phyloP scores from a whole-genome alignment of 2,888 invertebrate species.

The Machimus atricapillus region DNA sequence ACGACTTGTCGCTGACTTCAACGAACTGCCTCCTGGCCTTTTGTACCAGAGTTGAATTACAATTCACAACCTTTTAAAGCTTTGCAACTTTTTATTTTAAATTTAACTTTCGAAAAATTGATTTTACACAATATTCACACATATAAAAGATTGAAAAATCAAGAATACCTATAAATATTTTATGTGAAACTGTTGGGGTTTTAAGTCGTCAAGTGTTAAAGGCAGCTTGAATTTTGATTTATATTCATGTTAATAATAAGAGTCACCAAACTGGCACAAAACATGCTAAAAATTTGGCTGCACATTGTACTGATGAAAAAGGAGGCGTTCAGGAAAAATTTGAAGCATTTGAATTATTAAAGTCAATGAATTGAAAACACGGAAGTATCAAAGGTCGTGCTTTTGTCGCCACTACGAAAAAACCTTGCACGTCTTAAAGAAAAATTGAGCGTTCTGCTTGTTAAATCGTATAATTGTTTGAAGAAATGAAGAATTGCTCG shows the following conservation, averaged over 20 bases:
- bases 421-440: not conserved
- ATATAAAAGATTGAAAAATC: no score
- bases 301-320: not conserved
- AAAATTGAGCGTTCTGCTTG: not conserved
- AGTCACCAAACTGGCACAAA: not conserved
- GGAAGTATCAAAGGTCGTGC: not conserved
- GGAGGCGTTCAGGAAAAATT: not conserved
- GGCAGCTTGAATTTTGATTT: not conserved
- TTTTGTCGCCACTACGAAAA: not conserved
- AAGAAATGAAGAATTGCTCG: not conserved
- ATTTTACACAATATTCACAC: no score
- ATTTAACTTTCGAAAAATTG: no score
- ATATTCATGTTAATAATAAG: no score
- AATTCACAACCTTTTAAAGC: no score
- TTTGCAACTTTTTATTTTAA: no score
- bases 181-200: no score
- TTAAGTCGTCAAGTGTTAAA: not conserved
- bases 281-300: not conserved
- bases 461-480: not conserved
- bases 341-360: not conserved
- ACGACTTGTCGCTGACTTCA: no score
- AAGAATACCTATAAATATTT: no score
- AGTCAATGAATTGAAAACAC: not conserved
- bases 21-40: no score
- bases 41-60: no score